Conservation (phyloP, 2,797 vertebrate species). For the Peromyscus attwateri region DNA sequence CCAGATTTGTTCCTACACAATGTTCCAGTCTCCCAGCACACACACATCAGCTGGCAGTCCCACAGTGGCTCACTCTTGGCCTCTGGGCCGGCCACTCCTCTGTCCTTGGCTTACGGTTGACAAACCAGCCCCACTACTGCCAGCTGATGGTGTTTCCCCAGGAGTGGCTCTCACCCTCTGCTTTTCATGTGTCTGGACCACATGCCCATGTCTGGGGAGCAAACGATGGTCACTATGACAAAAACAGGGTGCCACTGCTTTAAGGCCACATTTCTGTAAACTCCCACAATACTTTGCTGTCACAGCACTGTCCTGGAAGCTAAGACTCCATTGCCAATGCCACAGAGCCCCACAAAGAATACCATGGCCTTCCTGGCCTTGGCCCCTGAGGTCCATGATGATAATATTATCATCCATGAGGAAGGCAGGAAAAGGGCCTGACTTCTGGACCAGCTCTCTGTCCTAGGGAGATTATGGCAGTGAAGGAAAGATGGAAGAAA, state of each 20-base stretch:
- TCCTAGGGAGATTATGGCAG: not conserved
- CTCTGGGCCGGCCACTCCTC: not conserved
- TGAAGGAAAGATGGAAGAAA: conserved; percentile 27
- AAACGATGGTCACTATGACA: not conserved
- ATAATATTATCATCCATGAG: not conserved
- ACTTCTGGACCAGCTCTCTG: not conserved
- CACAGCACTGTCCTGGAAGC: not conserved
- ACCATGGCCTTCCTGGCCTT: not conserved
- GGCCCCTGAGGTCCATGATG: not conserved
- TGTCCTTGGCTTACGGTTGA: not conserved
- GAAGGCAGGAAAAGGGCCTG: not conserved
- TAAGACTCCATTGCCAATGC: not conserved
- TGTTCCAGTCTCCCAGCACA: not conserved
- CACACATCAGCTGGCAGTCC: not conserved
- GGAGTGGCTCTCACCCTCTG: not conserved
- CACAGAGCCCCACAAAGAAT: not conserved
- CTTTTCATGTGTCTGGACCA: not conserved
- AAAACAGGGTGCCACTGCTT: not conserved
- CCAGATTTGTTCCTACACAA: not conserved
- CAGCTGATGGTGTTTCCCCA: not conserved
- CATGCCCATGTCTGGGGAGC: not conserved
- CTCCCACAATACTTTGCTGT: not conserved
- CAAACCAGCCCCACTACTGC: not conserved
- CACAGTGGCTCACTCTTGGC: not conserved
- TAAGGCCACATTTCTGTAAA: not conserved